Percentiles rank a stretch among this genome's conserved stretches.
These are phyloP conservation scores for Pachycephala philippinensis DNA, from an alignment of 2,113 vertebrate genomes.

Conservation along the genomic window DNA sequence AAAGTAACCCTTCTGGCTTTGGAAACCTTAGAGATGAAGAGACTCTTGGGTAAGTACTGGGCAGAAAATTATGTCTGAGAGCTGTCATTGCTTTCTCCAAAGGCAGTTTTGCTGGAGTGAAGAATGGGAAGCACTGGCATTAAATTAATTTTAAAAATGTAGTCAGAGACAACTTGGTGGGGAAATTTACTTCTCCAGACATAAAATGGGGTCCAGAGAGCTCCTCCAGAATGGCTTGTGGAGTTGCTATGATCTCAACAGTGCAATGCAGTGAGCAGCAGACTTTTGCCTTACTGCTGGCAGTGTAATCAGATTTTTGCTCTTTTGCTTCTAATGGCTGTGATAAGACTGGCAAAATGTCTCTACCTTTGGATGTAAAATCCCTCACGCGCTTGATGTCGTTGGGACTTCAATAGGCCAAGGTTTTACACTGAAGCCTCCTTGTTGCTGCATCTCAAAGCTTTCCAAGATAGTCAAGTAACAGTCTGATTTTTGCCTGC, in stretches of 20 bases:
- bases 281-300: not conserved
- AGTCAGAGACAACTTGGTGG: not conserved
- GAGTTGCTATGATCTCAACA: not conserved
- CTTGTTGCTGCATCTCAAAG: not conserved
- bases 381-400: not conserved
- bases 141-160: not conserved
- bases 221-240: not conserved
- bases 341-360: not conserved
- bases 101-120: not conserved
- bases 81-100: not conserved
- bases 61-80: not conserved
- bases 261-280: not conserved
- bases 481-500: not conserved
- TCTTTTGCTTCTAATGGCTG: not conserved
- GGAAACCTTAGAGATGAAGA: not conserved
- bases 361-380: not conserved
- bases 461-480: not conserved
- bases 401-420: not conserved
- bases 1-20: conserved; percentile 25
- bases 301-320: not conserved
- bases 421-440: not conserved
- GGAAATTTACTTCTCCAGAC: not conserved
- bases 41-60: not conserved
- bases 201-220: not conserved
- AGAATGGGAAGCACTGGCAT: not conserved